Base-by-base conservation (phyloP, 2,113 vertebrate genomes). In the Ptyas mucosa region DNA sequence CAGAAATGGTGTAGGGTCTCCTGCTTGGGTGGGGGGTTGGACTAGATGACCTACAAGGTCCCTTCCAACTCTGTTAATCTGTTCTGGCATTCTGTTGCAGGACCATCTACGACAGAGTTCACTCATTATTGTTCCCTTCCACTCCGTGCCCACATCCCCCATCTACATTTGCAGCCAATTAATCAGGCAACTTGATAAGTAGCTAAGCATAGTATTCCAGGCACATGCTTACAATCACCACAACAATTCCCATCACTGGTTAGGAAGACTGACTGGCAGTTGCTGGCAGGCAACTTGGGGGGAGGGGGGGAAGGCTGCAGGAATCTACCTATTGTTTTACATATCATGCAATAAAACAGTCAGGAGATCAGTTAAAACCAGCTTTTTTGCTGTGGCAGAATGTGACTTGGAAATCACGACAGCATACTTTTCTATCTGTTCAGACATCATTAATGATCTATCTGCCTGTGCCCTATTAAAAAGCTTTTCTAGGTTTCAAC, bases 401-500 rank as follows among this genome's bases (percentile, higher is more conserved):
- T 39, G 34, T 43, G 18, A 43, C n/a, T 81, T 81, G 75, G 75
- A 81, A 81, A 81, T 81, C 75, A 81, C 18, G 75, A 39, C 18
- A 81, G 75, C 34, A 43, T 81, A 81, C 75, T 21, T 81, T 81
- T 43, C 75, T 81, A 81, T 21, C 34, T 21, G 75, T 18, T 81
- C 34, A 81, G 34, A 81, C 34, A 81, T 39, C 34, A 81, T 81
- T 81, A 81, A 43, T 0, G 2, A 21, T 39, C 75, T 21, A 81
- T 39, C 34, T 43, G 75, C 34, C 58, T 69, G 26, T 49, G 57
- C 15, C 46, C 29, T 14, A 85, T 29, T 85, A 91, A 51, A 75
- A 21, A 55, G 9, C 15, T 88, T 34, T 53, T 26, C n/a, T 43
- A 53, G 14, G 0, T 0, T 0, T 29, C 49, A 85, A 53, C 46